Base-by-base conservation (phyloP, 2,113 vertebrate species). In the Tor tambroides region DNA sequence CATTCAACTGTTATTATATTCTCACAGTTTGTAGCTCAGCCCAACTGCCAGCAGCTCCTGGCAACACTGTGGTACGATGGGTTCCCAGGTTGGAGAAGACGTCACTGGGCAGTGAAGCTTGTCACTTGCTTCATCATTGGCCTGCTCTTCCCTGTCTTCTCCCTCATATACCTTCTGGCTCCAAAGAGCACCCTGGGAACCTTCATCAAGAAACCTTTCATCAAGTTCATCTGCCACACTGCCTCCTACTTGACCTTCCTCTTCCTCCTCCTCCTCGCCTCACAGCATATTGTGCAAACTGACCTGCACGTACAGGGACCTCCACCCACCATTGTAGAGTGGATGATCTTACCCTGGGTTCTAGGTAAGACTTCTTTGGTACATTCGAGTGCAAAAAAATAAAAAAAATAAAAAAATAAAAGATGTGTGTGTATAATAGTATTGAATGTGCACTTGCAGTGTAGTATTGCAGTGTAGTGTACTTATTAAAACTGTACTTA, bases 31-130 rank as follows among this genome's bases (percentile, higher is more conserved):
- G 98, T 99, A 51, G 96, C 98, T 80, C 98, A 99, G 94, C 98
- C 98, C 0, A 99, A 99, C 93, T 99, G 98, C 91, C 98, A 99
- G 93, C 98, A 99, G 94, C 95, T 99, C 1, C 94, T 99, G 61
- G 98, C 98, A 63, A 98, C 98, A 0, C 93, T 99, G 80, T 99
- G 98, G 98, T 99, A 99, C 0, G 98, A 99, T 0, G 97, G 98
- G 74, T 99, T 99, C 90, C 98, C 98, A 0, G 98, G 98, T 61
- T 99, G 98, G 98, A 95, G 98, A 83, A 89, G 98, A 79, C 96
- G 97, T 89, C 98, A 99, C 93, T 99, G 98, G 98, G 96, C 92
- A 35, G 96, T 99, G 85, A 99, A 99, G 86, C 96, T 99, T 89
- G 90, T 98, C 92, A 99, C 97, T 74, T 98, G 98, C 94, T 95